Percentiles rank a stretch among this genome's conserved stretches.
Evolutionary conservation across 2,113 vertebrate species (phyloP).

Genomic region (Myrmecophaga tridactyla): DNA sequence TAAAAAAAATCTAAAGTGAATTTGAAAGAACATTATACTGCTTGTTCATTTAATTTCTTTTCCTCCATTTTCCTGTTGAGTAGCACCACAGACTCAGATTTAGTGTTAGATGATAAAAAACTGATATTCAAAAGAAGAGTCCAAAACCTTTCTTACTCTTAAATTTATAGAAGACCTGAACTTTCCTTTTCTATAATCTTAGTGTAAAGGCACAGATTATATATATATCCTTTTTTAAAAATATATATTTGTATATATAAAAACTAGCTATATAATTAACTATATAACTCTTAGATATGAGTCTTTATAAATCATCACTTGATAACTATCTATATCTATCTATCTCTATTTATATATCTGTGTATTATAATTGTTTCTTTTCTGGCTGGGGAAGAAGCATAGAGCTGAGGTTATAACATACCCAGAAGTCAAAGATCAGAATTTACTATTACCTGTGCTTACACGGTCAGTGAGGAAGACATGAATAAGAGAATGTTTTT

Average conservation of each 20-base stretch:
- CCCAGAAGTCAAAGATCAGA: constrained; percentile 18
- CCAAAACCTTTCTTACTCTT: not conserved
- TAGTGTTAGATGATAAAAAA: not conserved
- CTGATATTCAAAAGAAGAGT: not conserved
- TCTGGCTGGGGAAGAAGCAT: not conserved
- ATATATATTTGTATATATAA: too few relatives aligned
- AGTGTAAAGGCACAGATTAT: not conserved
- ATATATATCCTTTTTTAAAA: not conserved
- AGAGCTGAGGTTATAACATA: constrained; percentile 33
- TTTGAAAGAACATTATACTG: constrained; percentile 28
- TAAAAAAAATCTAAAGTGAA: constrained; percentile 29
- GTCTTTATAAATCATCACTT: constrained; percentile 26
- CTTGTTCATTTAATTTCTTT: not conserved
- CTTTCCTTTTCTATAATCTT: not conserved
- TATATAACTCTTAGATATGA: not conserved
- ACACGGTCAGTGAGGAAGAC: not conserved
- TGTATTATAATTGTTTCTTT: constrained; percentile 12
- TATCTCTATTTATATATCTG: not conserved
- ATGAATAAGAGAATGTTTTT: constrained; percentile 30
- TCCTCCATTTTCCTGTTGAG: not conserved
- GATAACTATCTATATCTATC: not conserved
- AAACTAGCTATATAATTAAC: too few relatives aligned
- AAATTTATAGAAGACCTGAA: not conserved
- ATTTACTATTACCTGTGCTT: constrained; percentile 34
- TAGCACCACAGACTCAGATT: not conserved